Evolutionary conservation across 2,888 invertebrate species (phyloP).

Genomic region (Thereva nobilitata): DNA sequence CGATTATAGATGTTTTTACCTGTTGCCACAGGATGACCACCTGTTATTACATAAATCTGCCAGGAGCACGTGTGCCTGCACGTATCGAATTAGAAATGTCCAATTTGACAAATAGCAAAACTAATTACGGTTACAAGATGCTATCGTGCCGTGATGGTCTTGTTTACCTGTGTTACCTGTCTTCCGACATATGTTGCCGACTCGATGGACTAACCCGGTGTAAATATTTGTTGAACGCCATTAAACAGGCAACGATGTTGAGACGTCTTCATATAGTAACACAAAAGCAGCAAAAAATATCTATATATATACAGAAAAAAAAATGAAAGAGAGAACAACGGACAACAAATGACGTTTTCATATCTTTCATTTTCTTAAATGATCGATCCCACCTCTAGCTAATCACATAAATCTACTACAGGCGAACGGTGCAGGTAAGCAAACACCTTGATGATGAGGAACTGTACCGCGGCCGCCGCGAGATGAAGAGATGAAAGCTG

Average conservation of each 20-base stretch:
- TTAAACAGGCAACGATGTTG: conserved; percentile 9
- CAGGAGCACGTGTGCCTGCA: neutral
- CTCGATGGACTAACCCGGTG: conserved; percentile 4
- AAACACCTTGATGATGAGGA: conserved; percentile 31
- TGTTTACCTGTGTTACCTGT: conserved; percentile 1
- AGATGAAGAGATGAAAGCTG: conserved; percentile 42
- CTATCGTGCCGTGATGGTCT: conserved; percentile 5
- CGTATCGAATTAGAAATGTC: conserved; percentile 1
- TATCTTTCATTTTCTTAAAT: conserved; percentile 33
- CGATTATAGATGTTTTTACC: too few species aligned
- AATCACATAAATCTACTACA: conserved; percentile 35
- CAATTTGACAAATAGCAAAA: conserved; percentile 27
- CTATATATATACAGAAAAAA: neutral
- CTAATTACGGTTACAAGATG: conserved; percentile 33
- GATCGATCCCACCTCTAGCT: conserved; percentile 36
- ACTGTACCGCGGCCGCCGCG: conserved; percentile 10
- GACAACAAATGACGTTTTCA: conserved; percentile 12
- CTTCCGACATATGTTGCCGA: conserved; percentile 22
- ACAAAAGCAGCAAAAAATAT: neutral
- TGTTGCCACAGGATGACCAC: neutral
- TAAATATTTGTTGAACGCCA: conserved; percentile 29
- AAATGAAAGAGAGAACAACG: neutral
- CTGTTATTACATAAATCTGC: conserved; percentile 32
- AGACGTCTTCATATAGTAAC: conserved; percentile 26
- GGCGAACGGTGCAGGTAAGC: conserved; percentile 31